Evolutionary conservation across 1,140 invertebrate species (phyloP).

Genomic region (Drosophila persimilis): DNA sequence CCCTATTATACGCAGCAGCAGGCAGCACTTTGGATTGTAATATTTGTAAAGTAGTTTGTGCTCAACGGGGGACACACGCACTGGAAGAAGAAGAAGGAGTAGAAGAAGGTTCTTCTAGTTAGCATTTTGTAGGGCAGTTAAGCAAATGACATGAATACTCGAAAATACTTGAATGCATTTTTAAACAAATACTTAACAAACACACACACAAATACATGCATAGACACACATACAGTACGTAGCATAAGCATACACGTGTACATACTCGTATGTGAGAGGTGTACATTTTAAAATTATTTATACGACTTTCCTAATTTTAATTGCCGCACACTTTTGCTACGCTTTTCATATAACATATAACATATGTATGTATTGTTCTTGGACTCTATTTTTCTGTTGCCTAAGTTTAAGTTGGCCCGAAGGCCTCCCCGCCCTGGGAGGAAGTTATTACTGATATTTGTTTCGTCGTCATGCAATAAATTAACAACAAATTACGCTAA

Average conservation of each 20-base stretch:
- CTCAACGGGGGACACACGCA: conserved; percentile 22
- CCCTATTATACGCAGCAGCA: conserved; percentile 7
- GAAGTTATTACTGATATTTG: conserved; percentile 70
- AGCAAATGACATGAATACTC: conserved; percentile 77
- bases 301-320: conserved; percentile 38
- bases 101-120: conserved; percentile 54
- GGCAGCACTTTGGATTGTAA: conserved; percentile 54
- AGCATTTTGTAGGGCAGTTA: conserved; percentile 65
- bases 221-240: conserved; percentile 19
- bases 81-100: conserved; percentile 9
- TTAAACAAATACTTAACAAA: conserved; percentile 66
- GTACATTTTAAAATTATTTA: conserved; percentile 53
- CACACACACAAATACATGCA: conserved; percentile 32
- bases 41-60: conserved; percentile 76
- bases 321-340: conserved; percentile 69
- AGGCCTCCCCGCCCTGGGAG: conserved; percentile 9
- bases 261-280: conserved; percentile 18
- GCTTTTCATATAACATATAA: conserved; percentile 40
- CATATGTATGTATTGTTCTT: conserved; percentile 40
- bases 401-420: conserved; percentile 74
- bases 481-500: conserved; percentile 48
- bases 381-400: conserved; percentile 61
- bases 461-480: conserved; percentile 63
- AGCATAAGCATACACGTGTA: conserved; percentile 1
- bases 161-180: conserved; percentile 73